phyloP scores from a whole-genome alignment of 2,888 invertebrate genomes.

The Cephus sareptanus region DNA sequence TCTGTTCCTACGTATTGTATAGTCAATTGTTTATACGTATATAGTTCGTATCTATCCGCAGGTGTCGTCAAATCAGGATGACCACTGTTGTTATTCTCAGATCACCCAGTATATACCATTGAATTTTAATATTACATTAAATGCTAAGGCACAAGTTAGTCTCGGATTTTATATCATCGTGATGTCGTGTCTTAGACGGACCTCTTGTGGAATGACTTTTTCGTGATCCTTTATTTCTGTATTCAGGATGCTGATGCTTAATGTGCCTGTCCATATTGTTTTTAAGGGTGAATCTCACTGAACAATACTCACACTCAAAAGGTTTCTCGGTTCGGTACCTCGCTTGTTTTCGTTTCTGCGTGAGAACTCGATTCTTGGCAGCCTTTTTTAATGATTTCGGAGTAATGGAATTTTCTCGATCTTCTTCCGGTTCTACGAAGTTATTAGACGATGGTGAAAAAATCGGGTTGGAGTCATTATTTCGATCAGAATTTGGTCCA shows the following conservation, averaged over 20 bases:
- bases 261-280: slow-evolving; percentile 96
- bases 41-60: background rate
- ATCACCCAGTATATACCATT: background rate
- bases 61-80: background rate
- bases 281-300: slow-evolving; percentile 89
- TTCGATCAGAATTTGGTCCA: slow-evolving; percentile 25
- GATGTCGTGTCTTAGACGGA: slow-evolving; percentile 64
- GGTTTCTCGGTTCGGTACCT: slow-evolving; percentile 91
- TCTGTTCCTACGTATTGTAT: background rate
- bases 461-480: slow-evolving; percentile 39
- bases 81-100: background rate
- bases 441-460: slow-evolving; percentile 28
- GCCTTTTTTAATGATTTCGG: slow-evolving; percentile 86
- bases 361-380: slow-evolving; percentile 88
- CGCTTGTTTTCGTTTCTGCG: slow-evolving; percentile 92
- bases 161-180: slow-evolving; percentile 42
- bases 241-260: slow-evolving; percentile 93
- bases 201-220: slow-evolving; percentile 70
- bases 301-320: slow-evolving; percentile 91
- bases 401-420: slow-evolving; percentile 57
- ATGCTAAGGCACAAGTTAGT: slow-evolving; percentile 19
- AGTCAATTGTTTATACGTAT: background rate
- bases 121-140: slow-evolving; percentile 38
- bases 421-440: slow-evolving; percentile 37
- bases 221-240: slow-evolving; percentile 84